Base-by-base conservation (phyloP, 1,140 invertebrate genomes). In the Drosophila sp. region DNA sequence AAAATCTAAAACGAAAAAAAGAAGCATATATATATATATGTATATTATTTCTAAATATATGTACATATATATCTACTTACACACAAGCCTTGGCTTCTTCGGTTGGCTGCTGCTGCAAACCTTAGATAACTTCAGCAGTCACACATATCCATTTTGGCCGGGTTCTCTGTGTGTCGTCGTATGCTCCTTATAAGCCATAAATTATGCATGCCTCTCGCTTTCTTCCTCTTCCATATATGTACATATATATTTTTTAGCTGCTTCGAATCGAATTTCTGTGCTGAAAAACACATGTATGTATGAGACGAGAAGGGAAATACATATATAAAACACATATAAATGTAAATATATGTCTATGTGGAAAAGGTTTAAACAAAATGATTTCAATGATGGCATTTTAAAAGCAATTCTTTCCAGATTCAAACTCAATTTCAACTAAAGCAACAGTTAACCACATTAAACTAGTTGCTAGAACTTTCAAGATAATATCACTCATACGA, bases 141-240 rank as follows among this genome's bases (percentile, higher is more conserved):
- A 71, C 83, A 71, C 82, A 73, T 62, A 87, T 86, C 71, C 78
- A 63, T 75, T 50, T 50, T 50, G 44, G 23, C 44, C 44, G 6
- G 82, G 56, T 66, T 55, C 41, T 54, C 38, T 54, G 55, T 47
- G 61, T 17, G 17, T 17, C 17, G 17, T 57, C 50, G 32, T 60
- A 4, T 40, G 32, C 29, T 60, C 61, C 70, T 76, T 70, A 72
- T 71, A 79, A 74, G 79, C 83, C 72, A 87, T 86, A 87, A 87
- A 83, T 87, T 87, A 86, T 86, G 83, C 86, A 87, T 89, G 64
- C 63, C 83, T 75, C 79, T 83, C 76, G 64, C 57, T 87, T 86
- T 25, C 56, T 50, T 50, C 23, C 23, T 50, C 11, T 50, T 50
- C 44, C 1, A 17, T 17, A 17, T 17, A 17, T 17, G 17, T 17